Conservation (phyloP, 2,888 invertebrate species). For the Trachelus iudaicus region DNA sequence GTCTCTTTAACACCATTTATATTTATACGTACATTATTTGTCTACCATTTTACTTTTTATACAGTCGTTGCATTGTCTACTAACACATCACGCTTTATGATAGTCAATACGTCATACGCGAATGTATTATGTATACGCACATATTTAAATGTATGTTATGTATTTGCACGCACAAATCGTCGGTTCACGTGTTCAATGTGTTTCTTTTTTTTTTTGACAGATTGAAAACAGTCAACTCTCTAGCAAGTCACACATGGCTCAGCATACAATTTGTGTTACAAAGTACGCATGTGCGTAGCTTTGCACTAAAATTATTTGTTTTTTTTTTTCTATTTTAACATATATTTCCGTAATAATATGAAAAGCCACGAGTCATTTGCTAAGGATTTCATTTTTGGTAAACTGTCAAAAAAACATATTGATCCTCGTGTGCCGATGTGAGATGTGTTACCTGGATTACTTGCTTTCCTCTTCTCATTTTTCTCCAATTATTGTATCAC, state of each 20-base stretch:
- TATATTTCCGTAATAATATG: background rate
- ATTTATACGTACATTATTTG: constrained; percentile 29
- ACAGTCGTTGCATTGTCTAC: constrained; percentile 14
- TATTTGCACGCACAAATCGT: background rate
- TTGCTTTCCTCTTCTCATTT: background rate
- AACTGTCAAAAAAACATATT: background rate
- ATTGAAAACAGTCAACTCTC: background rate
- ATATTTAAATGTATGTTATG: background rate
- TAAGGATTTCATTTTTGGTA: background rate
- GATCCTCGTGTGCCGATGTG: background rate
- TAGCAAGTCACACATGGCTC: background rate
- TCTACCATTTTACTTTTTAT: constrained; percentile 28
- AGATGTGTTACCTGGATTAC: background rate
- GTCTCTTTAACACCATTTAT: constrained; percentile 52
- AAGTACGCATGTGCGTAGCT: background rate
- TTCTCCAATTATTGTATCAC: too few species aligned
- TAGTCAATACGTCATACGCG: background rate
- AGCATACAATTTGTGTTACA: background rate
- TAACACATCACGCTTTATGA: background rate
- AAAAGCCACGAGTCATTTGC: background rate
- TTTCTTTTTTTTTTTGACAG: background rate
- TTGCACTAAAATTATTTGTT: background rate
- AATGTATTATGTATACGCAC: background rate
- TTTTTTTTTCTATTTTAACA: background rate
- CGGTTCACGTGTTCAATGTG: background rate